Evolutionary conservation across 1,140 invertebrate genomes (phyloP).

Genomic region (Temnothorax curvispinosus): DNA sequence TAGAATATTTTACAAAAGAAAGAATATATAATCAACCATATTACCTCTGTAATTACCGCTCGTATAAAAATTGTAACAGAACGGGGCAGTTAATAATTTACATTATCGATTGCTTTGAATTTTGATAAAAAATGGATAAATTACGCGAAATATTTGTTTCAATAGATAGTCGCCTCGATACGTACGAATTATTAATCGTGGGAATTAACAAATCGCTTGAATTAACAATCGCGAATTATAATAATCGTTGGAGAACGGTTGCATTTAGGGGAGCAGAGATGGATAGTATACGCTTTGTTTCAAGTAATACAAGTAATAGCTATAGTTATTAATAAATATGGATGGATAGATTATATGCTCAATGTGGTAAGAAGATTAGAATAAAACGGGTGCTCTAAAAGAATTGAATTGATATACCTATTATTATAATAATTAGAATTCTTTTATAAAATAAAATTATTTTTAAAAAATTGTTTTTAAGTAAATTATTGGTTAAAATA

Average conservation of each 20-base stretch:
- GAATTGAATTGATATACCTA: background rate
- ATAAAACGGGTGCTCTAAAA: background rate
- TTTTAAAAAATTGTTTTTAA: background rate
- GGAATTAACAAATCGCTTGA: slow-evolving; percentile 16
- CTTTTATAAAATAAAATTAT: slow-evolving; percentile 5
- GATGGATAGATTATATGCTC: background rate
- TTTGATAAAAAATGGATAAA: slow-evolving; percentile 20
- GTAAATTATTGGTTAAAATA: background rate
- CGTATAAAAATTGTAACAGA: background rate
- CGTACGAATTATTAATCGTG: slow-evolving; percentile 14
- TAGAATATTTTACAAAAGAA: background rate
- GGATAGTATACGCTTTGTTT: background rate
- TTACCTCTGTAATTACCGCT: background rate
- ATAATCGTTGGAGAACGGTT: background rate
- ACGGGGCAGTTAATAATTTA: background rate
- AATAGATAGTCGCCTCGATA: slow-evolving; percentile 9
- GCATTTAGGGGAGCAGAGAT: background rate
- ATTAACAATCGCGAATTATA: slow-evolving; percentile 32
- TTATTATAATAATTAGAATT: background rate
- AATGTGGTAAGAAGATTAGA: background rate
- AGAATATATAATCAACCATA: background rate
- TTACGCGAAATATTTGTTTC: slow-evolving; percentile 2
- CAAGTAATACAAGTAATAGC: background rate
- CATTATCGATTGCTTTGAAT: slow-evolving; percentile 7
- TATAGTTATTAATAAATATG: background rate